phyloP scores from a whole-genome alignment of 2,113 vertebrate genomes.

The Pomatostomus ruficeps region DNA sequence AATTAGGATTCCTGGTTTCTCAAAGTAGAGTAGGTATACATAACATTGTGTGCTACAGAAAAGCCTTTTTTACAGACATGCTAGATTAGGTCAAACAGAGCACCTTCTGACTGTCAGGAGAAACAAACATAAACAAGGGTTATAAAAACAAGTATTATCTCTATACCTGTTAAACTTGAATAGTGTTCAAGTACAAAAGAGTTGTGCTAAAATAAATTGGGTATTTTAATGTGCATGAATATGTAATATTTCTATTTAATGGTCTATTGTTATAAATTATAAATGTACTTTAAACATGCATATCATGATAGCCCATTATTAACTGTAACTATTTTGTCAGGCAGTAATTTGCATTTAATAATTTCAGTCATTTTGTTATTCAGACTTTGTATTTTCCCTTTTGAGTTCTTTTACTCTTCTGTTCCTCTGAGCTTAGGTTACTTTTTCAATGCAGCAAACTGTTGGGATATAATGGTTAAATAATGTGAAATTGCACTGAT shows the following conservation, averaged over 20 bases:
- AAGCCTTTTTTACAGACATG: background rate
- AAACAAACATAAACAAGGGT: background rate
- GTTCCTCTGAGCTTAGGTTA: conserved; percentile 49
- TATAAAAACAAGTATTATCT: conserved; percentile 12
- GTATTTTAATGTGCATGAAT: background rate
- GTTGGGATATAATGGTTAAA: conserved; percentile 86
- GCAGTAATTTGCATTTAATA: conserved; percentile 49
- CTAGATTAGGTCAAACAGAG: background rate
- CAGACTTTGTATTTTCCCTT: conserved; percentile 35
- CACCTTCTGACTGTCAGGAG: background rate
- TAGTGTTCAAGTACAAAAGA: background rate
- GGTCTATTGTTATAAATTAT: background rate
- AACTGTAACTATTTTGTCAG: conserved; percentile 1
- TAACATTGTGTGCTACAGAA: background rate
- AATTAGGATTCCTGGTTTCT: background rate
- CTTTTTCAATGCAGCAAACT: conserved; percentile 68
- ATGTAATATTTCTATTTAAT: background rate
- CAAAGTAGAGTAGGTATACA: background rate
- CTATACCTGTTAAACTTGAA: background rate
- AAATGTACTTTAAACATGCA: conserved; percentile 16
- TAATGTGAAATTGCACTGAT: conserved; percentile 85
- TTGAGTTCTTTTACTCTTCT: conserved; percentile 33
- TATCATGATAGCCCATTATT: conserved; percentile 21
- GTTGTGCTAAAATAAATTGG: background rate
- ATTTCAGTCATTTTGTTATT: conserved; percentile 41